Base-by-base conservation (phyloP, 1,140 invertebrate species). In the Adoxophyes honmai region DNA sequence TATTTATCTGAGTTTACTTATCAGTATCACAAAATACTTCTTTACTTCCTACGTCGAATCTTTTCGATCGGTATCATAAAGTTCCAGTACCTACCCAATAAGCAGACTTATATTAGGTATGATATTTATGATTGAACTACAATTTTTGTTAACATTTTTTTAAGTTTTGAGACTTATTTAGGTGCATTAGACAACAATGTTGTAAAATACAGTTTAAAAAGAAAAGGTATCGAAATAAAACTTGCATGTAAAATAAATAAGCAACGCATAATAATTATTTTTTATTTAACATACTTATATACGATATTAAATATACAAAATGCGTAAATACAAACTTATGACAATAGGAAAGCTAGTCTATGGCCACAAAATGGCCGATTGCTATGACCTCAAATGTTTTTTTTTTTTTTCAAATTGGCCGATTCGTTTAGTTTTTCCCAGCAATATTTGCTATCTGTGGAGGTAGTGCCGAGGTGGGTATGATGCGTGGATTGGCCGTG, bases 391-490 rank as follows among this genome's bases (percentile, higher is more conserved):
- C 34, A 36, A 36, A 36, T 4, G 1, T 36, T 11, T 1, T 9
- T 9, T 11, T 1, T 9, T 1, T 9, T 3, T 3, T 36, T 36
- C 8, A 1, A 9, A 9, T 34, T 34, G 34, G 9, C 4, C 18
- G 39, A 16, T n/a, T 42, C 9, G 39, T 9, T 18, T 42, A 42
- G 39, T 42, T 42, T 18, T 42, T 42, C 11, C 10, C 18, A 18
- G 39, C 8, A 8, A 9, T 10, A 18, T 16, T 21, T 10, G 39
- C 15, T 5, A 54, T 35, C 11, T 54, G 16, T 8, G 5, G 0
- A 11, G 58, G 58, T 4, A 60, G 16, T 1, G 60, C 42, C 0
- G 48, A 28, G 0, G 58, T 0, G 0, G 63, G 52, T 10, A 62
- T 57, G n/a, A 68, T 8, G 8, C 58, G 35, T 9, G 60, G 58